Conservation (phyloP, 2,797 vertebrate species). For the Phoxinus dragarum region DNA sequence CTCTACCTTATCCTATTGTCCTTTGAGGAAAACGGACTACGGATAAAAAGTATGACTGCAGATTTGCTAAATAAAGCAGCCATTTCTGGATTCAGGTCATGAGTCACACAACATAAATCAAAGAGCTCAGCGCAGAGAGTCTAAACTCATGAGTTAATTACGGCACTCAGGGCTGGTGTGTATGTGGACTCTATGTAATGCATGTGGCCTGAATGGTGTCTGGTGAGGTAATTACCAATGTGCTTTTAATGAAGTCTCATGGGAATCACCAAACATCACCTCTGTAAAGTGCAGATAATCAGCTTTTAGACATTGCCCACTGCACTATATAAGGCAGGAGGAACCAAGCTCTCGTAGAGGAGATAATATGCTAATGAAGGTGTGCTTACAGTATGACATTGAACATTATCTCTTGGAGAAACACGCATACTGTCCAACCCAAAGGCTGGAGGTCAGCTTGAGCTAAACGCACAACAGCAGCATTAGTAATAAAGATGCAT, state of each 20-base stretch:
- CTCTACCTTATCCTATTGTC: constrained; percentile 6
- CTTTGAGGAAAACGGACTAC: constrained; percentile 23
- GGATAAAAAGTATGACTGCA: neutral
- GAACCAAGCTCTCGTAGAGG: constrained; percentile 24
- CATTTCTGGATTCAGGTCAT: constrained; percentile 58
- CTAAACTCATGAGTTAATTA: constrained; percentile 55
- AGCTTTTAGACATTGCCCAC: constrained; percentile 42
- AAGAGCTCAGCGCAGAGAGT: constrained; percentile 41
- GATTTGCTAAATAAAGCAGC: constrained; percentile 50
- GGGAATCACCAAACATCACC: constrained; percentile 58
- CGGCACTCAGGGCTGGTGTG: constrained; percentile 44
- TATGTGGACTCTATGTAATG: constrained; percentile 20
- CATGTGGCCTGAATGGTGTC: constrained; percentile 51
- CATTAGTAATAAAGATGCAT: neutral
- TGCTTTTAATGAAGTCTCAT: constrained; percentile 60
- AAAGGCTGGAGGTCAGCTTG: neutral
- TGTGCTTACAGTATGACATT: constrained; percentile 2
- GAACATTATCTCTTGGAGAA: neutral
- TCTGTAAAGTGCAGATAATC: constrained; percentile 58
- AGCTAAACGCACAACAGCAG: neutral
- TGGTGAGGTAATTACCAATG: constrained; percentile 61
- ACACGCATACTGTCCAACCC: neutral
- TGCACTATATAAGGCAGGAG: neutral
- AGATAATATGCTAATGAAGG: constrained; percentile 30
- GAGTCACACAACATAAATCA: constrained; percentile 60